These are phyloP conservation scores for Eudasyphora cyanicolor DNA, from an alignment of 2,888 invertebrate genomes.

Conservation along the genomic window DNA sequence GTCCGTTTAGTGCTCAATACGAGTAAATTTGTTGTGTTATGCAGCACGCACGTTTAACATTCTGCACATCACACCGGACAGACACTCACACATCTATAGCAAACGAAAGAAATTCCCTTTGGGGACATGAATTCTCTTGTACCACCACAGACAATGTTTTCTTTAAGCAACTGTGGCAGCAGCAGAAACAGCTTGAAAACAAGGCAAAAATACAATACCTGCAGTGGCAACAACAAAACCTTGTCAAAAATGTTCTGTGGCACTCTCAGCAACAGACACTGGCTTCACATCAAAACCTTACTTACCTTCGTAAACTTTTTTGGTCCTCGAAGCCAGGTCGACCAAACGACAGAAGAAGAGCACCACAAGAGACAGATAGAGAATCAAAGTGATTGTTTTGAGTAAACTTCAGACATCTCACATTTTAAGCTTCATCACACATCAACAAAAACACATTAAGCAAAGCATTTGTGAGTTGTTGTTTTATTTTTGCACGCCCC, in stretches of 20 bases:
- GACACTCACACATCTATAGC: too few relatives aligned
- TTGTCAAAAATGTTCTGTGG: conserved; percentile 48
- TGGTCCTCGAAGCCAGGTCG: too few relatives aligned
- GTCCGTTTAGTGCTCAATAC: neutral
- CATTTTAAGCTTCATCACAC: conserved; percentile 53
- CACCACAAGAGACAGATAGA: conserved; percentile 21
- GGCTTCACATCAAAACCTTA: conserved; percentile 1
- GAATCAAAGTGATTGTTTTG: conserved; percentile 50
- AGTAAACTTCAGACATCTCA: conserved; percentile 39
- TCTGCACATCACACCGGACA: conserved; percentile 5
- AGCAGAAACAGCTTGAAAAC: conserved; percentile 34
- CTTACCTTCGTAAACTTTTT: too few relatives aligned
- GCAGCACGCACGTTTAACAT: conserved; percentile 62
- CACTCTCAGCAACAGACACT: conserved; percentile 1
- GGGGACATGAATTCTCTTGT: conserved; percentile 48
- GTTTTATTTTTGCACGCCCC: conserved; percentile 18
- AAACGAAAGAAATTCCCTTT: conserved; percentile 54
- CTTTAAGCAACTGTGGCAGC: conserved; percentile 1
- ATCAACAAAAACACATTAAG: conserved; percentile 45
- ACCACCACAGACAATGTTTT: conserved; percentile 20
- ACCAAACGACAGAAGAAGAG: too few relatives aligned
- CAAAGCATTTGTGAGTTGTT: neutral
- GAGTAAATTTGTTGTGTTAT: conserved; percentile 42
- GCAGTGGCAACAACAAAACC: conserved; percentile 35
- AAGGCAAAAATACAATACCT: conserved; percentile 7